Base-by-base conservation (phyloP, 2,888 invertebrate genomes). In the Andrena fulva region DNA sequence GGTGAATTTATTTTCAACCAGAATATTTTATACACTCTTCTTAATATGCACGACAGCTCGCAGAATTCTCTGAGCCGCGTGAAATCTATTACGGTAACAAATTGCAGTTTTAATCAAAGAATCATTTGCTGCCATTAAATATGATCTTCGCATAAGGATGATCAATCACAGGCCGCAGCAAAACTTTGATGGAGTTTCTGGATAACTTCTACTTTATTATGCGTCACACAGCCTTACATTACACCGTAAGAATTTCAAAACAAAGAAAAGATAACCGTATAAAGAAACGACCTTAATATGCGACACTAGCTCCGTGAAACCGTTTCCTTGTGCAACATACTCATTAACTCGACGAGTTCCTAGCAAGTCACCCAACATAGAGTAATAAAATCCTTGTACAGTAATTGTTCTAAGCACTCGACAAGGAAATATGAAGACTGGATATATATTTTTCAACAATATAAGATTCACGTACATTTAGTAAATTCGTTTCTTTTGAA, bases 81-180 rank as follows among this genome's bases (percentile, higher is more conserved):
- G 42, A 10, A 74, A 50, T 60, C 48, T 29, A 35, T 50, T 31
- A 35, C 24, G n/a, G 7, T 31, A 5, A n/a, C 8, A 48, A 56
- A 74, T 66, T 67, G 48, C 10, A 50, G 29, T 75, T 75, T 75
- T 68, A 68, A 75, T 75, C 24, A 52, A 35, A 35, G 33, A 10
- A 52, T 35, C 24, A 24, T 27, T 42, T 42, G 4, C 31, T 59
- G 2, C 24, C 68, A 2, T 27, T 31, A 48, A 56, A 27, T 27
- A 24, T 10, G 24, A 24, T 56, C 52, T 20, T 20, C 8, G 52
- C 52, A 20, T 7, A 52, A 20, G 20, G 8, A 27, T 24, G 24
- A n/a, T n/a, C n/a, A n/a, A n/a, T n/a, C 56, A 27, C 56, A 56
- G 27, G 24, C 27, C 10, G 7, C 56, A 24, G 56, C 56, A 10